Percentiles rank a stretch among this genome's conserved stretches.
phyloP scores from a whole-genome alignment of 2,888 invertebrate species.

The Nebria brevicollis region DNA sequence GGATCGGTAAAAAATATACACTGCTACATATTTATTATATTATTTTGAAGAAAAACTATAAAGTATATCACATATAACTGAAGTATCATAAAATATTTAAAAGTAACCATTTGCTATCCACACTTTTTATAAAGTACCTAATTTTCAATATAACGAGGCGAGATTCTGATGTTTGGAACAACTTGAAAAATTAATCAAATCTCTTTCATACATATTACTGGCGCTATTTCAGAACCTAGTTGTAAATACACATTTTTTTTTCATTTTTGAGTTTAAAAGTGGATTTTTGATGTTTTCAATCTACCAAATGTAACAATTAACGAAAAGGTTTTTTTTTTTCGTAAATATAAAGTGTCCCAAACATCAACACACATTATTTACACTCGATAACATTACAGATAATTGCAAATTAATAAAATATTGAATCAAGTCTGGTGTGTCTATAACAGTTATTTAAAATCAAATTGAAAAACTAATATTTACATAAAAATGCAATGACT shows the following conservation, averaged over 20 bases:
- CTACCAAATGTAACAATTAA: not conserved
- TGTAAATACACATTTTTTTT: not conserved
- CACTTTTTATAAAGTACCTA: not conserved
- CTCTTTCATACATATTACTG: too few relatives aligned
- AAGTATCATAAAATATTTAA: not conserved
- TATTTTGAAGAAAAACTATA: not conserved
- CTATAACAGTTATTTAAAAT: not conserved
- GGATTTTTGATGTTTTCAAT: too few relatives aligned
- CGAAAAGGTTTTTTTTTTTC: not conserved
- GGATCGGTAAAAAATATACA: too few relatives aligned
- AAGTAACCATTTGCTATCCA: not conserved
- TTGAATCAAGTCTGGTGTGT: not conserved
- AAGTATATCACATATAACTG: not conserved
- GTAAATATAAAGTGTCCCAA: not conserved
- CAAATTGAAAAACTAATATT: not conserved
- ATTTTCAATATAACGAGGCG: not conserved
- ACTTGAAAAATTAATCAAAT: not conserved
- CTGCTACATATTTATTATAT: not conserved
- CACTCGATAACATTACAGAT: not conserved
- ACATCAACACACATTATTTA: not conserved
- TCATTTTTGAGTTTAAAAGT: too few relatives aligned
- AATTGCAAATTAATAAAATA: not conserved
- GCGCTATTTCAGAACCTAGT: not conserved
- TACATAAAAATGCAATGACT: conserved; percentile 37
- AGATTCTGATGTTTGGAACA: not conserved